Percentiles rank a stretch among this genome's conserved stretches.
These are phyloP conservation scores for Caenorhabditis drosophilae DNA, from an alignment of 2,888 invertebrate species.

Conservation along the genomic window DNA sequence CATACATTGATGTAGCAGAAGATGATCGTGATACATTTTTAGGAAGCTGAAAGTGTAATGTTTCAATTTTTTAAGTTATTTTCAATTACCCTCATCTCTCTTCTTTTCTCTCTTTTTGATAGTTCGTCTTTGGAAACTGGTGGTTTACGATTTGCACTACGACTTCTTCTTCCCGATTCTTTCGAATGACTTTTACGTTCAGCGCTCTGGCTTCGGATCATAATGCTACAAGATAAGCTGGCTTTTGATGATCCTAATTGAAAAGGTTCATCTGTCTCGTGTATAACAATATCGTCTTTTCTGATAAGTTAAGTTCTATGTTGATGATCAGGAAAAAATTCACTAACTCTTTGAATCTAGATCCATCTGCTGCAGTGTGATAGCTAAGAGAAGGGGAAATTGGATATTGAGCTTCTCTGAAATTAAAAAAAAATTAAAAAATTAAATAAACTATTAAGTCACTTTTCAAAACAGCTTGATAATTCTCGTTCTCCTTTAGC, in stretches of 20 bases:
- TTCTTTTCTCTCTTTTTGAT: constrained; percentile 22
- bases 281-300: constrained; percentile 41
- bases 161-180: constrained; percentile 26
- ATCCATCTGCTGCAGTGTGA: constrained; percentile 31
- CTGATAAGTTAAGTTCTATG: constrained; percentile 5
- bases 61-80: background rate
- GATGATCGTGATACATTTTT: constrained; percentile 34
- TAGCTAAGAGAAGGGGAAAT: constrained; percentile 35
- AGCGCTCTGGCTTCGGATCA: constrained; percentile 33
- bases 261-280: constrained; percentile 41
- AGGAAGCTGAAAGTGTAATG: constrained; percentile 19
- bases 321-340: background rate
- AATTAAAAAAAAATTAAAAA: background rate
- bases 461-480: constrained; percentile 41
- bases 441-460: background rate
- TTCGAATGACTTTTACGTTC: constrained; percentile 22
- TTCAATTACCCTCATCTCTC: constrained; percentile 30
- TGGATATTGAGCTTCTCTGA: constrained; percentile 25
- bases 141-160: constrained; percentile 34
- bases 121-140: constrained; percentile 32
- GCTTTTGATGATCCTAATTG: constrained; percentile 44
- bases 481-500: constrained; percentile 63
- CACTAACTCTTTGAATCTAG: constrained; percentile 1
- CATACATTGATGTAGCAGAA: constrained; percentile 31
- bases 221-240: constrained; percentile 37